phyloP scores from a whole-genome alignment of 2,113 vertebrate species.

The Ifrita kowaldi region DNA sequence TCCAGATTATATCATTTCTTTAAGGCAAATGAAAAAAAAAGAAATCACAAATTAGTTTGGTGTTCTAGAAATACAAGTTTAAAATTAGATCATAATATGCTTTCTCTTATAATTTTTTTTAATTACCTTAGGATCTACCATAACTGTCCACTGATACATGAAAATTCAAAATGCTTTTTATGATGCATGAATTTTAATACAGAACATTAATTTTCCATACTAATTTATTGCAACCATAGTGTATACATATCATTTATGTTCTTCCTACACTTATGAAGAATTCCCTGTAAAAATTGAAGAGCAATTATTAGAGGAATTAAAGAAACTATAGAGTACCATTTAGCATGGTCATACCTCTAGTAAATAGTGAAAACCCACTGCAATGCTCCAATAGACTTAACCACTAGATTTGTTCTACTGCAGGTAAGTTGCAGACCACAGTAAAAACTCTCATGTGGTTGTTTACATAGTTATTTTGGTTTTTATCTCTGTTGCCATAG shows the following conservation, averaged over 20 bases:
- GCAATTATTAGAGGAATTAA: background rate
- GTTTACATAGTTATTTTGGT: background rate
- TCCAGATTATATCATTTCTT: background rate
- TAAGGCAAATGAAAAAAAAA: background rate
- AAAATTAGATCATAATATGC: background rate
- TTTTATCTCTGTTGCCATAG: background rate
- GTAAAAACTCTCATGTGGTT: background rate
- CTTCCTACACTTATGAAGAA: background rate
- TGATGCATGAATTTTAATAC: background rate
- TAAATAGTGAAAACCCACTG: background rate
- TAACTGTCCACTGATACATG: background rate
- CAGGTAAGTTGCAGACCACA: background rate
- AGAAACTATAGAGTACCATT: background rate
- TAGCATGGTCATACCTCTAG: background rate
- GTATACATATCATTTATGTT: background rate
- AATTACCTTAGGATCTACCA: background rate
- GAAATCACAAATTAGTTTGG: background rate
- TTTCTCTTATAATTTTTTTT: background rate
- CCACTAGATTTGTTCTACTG: background rate
- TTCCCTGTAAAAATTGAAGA: background rate
- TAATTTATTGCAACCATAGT: background rate
- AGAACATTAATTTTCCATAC: background rate
- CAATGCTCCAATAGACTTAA: background rate
- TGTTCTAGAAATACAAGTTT: background rate
- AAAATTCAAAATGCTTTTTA: background rate